These are phyloP conservation scores for Notothenia coriiceps DNA, from an alignment of 2,113 vertebrate genomes.

Conservation along the genomic window DNA sequence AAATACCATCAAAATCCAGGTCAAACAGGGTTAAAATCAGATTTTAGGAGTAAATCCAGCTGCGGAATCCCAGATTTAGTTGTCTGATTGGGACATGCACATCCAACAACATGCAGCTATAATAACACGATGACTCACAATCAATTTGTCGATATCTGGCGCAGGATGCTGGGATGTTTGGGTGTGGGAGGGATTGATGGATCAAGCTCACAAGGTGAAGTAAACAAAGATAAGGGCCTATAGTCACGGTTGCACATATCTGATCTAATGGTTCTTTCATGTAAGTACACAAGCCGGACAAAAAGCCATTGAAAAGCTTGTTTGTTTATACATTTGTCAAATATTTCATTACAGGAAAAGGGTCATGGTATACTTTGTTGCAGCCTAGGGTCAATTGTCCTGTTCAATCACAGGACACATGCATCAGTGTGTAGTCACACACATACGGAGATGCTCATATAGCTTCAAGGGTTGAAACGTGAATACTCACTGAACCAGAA, in stretches of 20 bases:
- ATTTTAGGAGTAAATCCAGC: slow-evolving; percentile 51
- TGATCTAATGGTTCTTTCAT: slow-evolving; percentile 38
- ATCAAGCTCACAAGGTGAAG: slow-evolving; percentile 56
- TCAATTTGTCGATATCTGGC: slow-evolving; percentile 57
- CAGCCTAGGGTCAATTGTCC: background rate
- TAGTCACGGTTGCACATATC: slow-evolving; percentile 47
- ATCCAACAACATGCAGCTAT: slow-evolving; percentile 29
- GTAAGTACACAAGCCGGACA: slow-evolving; percentile 37
- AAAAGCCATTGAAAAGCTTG: background rate
- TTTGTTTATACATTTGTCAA: slow-evolving; percentile 11
- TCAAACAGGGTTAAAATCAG: slow-evolving; percentile 55
- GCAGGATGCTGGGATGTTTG: slow-evolving; percentile 40
- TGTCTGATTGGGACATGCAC: slow-evolving; percentile 29
- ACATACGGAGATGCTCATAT: background rate
- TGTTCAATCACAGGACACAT: slow-evolving; percentile 2
- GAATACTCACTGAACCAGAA: background rate
- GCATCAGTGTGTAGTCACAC: background rate
- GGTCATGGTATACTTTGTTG: background rate
- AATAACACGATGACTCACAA: slow-evolving; percentile 38
- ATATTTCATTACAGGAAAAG: background rate
- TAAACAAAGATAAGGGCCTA: slow-evolving; percentile 67
- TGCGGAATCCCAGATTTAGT: slow-evolving; percentile 47
- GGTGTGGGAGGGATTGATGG: slow-evolving; percentile 56
- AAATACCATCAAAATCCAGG: slow-evolving; percentile 49
- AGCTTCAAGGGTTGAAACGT: background rate